Evolutionary conservation across 2,888 invertebrate genomes (phyloP), one percentile per base, ranked within the genome.

Genomic region (Lepidonotus clava): DNA sequence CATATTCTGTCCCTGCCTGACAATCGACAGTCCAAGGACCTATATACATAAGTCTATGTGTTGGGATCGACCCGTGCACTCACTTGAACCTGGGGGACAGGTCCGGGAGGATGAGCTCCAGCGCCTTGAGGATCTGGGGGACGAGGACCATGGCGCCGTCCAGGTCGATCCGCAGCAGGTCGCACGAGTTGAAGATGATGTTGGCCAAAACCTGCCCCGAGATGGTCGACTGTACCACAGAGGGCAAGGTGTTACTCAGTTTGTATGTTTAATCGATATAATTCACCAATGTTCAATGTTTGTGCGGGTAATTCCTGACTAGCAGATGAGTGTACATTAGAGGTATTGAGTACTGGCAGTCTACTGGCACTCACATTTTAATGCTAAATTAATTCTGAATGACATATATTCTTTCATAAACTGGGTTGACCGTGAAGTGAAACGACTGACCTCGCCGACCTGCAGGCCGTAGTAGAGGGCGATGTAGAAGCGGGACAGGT

Each of bases 401-500:
- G n/a, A n/a, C n/a, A n/a, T n/a, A n/a, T n/a, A n/a, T n/a, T n/a
- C n/a, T 53, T 53, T n/a, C 1, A 53, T 53, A 53, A 53, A 53
- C 11, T 53, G 2, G 11, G 8, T 53, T 11, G 21, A 53, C 53
- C 2, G 40, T 8, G n/a, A 38, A 14, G 11, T 32, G 66, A 32
- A 11, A 28, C 28, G 53, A 86, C 88, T 86, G 40, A 87, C 89
- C 85, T 56, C 61, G 18, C 86, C 86, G 6, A 86, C 76, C n/a
- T 96, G 95, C 34, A 98, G 95, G 0, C 98, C 98, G 94, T 98
- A 97, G 91, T 97, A 97, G 89, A 99, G 95, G 4, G 98, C 97
- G 91, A 98, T 96, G 94, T 98, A 98, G 95, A 98, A 98, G 83
- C 99, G 96, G 14, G 98, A 98, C 91, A 98, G 95, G 95, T 99